phyloP scores from a whole-genome alignment of 2,888 invertebrate species.

The Flexamia atlantica region DNA sequence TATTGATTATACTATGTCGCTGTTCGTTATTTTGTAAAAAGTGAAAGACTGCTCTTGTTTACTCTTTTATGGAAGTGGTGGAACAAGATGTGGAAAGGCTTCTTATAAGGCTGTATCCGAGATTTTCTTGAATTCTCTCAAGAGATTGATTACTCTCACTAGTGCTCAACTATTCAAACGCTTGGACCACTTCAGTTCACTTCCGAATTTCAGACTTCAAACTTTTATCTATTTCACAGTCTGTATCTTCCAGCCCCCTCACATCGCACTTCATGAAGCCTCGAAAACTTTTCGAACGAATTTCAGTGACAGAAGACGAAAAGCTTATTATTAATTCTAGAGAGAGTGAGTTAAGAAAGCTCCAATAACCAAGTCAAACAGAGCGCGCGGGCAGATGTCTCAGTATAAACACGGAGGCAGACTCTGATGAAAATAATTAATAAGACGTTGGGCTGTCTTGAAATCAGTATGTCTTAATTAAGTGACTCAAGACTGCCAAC shows the following conservation, averaged over 20 bases:
- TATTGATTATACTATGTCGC: too few species aligned
- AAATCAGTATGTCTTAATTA: slow-evolving; percentile 41
- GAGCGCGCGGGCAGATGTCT: slow-evolving; percentile 18
- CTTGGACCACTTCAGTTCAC: neutral
- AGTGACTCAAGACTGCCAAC: slow-evolving; percentile 13
- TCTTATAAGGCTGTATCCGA: too few species aligned
- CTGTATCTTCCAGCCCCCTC: neutral
- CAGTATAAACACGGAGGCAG: slow-evolving; percentile 18
- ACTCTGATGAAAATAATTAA: slow-evolving; percentile 36
- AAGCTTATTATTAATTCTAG: slow-evolving; percentile 27
- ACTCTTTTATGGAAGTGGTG: too few species aligned
- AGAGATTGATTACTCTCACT: too few species aligned
- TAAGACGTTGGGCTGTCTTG: slow-evolving; percentile 27
- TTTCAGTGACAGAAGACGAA: slow-evolving; percentile 10
- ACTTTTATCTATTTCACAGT: neutral
- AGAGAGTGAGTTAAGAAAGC: slow-evolving; percentile 37
- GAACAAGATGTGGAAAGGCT: too few species aligned
- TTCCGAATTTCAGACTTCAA: neutral
- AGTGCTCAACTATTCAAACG: too few species aligned
- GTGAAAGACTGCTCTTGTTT: too few species aligned
- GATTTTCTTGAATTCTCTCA: too few species aligned
- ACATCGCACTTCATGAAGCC: neutral
- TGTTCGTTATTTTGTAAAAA: too few species aligned
- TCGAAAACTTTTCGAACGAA: neutral
- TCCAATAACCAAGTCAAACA: slow-evolving; percentile 43